A percentile compares a stretch with the other conserved stretches of the same genome.
These are phyloP conservation scores for Lysiphlebus fabarum DNA, from an alignment of 1,140 invertebrate species.

Conservation along the genomic window DNA sequence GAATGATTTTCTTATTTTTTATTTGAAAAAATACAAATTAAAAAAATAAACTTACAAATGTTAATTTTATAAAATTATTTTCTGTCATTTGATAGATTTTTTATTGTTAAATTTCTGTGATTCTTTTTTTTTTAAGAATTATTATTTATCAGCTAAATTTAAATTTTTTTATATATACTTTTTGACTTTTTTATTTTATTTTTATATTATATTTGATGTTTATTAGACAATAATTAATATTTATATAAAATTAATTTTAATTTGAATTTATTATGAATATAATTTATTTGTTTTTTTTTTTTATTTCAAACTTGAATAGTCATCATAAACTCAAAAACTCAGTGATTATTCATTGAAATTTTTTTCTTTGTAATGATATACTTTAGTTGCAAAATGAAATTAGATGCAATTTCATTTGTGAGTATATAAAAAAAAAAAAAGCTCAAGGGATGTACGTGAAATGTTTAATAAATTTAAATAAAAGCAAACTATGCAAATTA, in stretches of 20 bases:
- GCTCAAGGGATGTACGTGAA: not conserved
- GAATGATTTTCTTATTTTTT: conserved; percentile 17
- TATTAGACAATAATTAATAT: too few species aligned
- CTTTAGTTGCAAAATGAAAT: not conserved
- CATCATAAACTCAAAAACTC: not conserved
- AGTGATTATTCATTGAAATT: not conserved
- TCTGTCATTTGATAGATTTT: too few species aligned
- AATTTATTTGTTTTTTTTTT: too few species aligned
- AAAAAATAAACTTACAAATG: too few species aligned
- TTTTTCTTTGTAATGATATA: not conserved
- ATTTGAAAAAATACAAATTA: not conserved
- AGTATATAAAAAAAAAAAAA: not conserved
- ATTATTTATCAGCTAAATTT: conserved; percentile 18
- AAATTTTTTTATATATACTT: too few species aligned
- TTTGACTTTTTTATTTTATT: too few species aligned
- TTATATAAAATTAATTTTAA: too few species aligned
- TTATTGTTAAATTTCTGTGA: conserved; percentile 19
- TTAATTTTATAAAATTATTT: too few species aligned
- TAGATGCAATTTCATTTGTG: not conserved
- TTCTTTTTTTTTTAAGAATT: conserved; percentile 26
- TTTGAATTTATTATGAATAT: too few species aligned
- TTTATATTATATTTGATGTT: too few species aligned
- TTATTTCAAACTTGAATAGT: not conserved
- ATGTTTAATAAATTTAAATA: not conserved
- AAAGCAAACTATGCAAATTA: conserved; percentile 8